Conservation (phyloP, 2,797 vertebrate species). For the Centroberyx gerrardi region DNA sequence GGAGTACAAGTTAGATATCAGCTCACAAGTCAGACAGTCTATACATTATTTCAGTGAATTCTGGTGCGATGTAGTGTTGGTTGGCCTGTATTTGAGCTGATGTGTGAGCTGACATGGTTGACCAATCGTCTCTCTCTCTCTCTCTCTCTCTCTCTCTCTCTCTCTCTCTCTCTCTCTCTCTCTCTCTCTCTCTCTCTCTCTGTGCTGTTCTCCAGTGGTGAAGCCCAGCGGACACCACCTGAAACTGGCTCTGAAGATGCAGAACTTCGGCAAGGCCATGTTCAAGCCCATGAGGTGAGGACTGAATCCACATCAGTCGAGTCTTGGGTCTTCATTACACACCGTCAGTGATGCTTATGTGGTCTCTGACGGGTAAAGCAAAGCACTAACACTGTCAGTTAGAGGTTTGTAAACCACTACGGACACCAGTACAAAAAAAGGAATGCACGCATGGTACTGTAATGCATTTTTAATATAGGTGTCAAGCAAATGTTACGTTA, state of each 20-base stretch:
- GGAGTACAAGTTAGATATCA: not conserved
- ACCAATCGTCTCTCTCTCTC: no score
- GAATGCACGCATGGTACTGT: no score
- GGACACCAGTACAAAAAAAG: not conserved
- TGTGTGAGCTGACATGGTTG: not conserved
- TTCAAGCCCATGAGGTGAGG: slow-evolving; percentile 99
- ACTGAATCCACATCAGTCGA: not conserved
- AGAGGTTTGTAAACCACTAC: not conserved
- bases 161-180: not conserved
- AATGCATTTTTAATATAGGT: no score
- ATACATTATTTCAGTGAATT: not conserved
- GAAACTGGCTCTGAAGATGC: slow-evolving; percentile 93
- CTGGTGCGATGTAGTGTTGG: not conserved
- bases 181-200: not conserved
- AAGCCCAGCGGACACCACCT: slow-evolving; percentile 97
- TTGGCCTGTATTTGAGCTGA: no score
- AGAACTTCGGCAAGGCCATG: slow-evolving; percentile 96
- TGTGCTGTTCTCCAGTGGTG: slow-evolving; percentile 86
- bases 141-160: not conserved
- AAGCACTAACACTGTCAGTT: no score
- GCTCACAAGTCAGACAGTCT: not conserved
- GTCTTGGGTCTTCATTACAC: not conserved
- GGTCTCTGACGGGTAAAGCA: no score
- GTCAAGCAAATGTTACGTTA: no score
- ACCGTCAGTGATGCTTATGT: not conserved